Base-by-base conservation (phyloP, 2,888 invertebrate genomes). In the Agrotis ipsilon region DNA sequence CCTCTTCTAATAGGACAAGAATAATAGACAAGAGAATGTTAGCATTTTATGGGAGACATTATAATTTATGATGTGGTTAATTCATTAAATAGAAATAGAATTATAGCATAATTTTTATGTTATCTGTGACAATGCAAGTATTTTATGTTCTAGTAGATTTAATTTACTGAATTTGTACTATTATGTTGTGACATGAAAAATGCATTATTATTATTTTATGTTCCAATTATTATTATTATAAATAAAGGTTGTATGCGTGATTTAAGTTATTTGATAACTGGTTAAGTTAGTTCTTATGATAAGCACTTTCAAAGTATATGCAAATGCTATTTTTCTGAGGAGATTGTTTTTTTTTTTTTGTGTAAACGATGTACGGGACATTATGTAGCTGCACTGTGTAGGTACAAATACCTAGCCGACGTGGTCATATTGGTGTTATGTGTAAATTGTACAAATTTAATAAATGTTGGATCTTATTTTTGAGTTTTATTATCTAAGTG, bases 361-460 rank as follows among this genome's bases (percentile, higher is more conserved):
- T 9, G 85, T 90, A 91, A 79, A 86, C 85, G 81, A 86, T 91
- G 82, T 91, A 90, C 80, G 70, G 82, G 70, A 83, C 80, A 68
- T 77, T 88, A 87, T 76, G 85, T 90, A 89, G 91, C 91, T 90
- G 92, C 94, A 93, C 92, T 87, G 69, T 83, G 85, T 87, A 87
- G 89, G 89, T 89, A 84, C 86, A 74, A 58, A 84, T 89, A 89
- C 87, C 87, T 86, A 86, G 80, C 71, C 62, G 32, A 80, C 80
- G 81, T 86, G 87, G 85, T 86, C 81, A 84, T 82, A 89, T 92
- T 88, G 92, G 90, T 94, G 94, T 94, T 94, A 91, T 88, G 85
- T 91, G 89, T 92, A 89, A 92, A 85, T 90, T 94, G 93, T 94
- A 94, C 94, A 94, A 94, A 94, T 95, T 94, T 95, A 95, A 95